Percentiles rank a stretch among this genome's conserved stretches.
These are phyloP conservation scores for Linepithema humile DNA, from an alignment of 1,140 invertebrate genomes.

Conservation along the genomic window DNA sequence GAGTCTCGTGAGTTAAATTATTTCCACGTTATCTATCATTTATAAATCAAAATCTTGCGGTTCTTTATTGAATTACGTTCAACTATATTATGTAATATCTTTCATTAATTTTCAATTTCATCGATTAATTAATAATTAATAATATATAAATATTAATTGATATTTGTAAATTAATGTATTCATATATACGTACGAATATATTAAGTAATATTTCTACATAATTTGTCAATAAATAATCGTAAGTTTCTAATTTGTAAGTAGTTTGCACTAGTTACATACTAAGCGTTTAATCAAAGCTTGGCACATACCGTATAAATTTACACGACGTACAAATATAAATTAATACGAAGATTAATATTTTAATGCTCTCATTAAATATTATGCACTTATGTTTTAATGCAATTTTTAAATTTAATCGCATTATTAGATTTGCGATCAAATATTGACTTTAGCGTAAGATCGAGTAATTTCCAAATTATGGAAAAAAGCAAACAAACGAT, in stretches of 20 bases:
- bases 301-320: neutral
- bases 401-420: neutral
- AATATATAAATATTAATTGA: neutral
- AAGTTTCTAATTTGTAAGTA: neutral
- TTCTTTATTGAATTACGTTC: neutral
- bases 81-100: constrained; percentile 1
- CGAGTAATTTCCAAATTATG: neutral
- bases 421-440: neutral
- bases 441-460: neutral
- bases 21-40: neutral
- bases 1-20: neutral
- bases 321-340: neutral
- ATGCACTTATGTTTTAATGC: too few species aligned
- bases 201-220: neutral
- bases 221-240: neutral
- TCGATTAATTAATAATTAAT: neutral
- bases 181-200: too few species aligned
- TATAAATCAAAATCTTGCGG: neutral
- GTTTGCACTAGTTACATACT: neutral
- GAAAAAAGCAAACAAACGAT: neutral
- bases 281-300: neutral
- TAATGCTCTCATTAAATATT: too few species aligned
- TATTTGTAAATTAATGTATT: neutral
- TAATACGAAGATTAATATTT: too few species aligned
- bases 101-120: neutral